Conservation (phyloP, 1,140 invertebrate genomes). For the Luehdorfia chinensis region DNA sequence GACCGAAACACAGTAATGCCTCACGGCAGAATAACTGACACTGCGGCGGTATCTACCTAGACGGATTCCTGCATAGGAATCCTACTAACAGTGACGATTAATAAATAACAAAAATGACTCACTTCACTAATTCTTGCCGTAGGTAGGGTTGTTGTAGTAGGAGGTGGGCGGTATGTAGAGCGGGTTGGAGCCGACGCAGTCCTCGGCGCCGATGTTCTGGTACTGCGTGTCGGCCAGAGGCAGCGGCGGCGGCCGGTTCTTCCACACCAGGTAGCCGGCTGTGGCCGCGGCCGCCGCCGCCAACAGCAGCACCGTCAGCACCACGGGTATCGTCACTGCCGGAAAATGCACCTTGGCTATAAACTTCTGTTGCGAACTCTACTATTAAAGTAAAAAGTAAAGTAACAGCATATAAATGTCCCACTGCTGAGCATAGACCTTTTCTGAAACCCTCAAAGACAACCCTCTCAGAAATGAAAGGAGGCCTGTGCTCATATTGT, state of each 20-base stretch:
- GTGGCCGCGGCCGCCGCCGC: slow-evolving; percentile 91
- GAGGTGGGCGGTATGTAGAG: slow-evolving; percentile 67
- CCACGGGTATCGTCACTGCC: slow-evolving; percentile 44
- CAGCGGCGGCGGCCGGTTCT: slow-evolving; percentile 88
- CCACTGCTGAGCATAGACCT: neutral
- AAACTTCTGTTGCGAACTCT: neutral
- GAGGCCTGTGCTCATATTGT: no score
- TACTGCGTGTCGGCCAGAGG: slow-evolving; percentile 90
- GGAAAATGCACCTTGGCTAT: no score
- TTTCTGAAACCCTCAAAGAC: no score
- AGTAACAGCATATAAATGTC: neutral
- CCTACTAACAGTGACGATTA: no score
- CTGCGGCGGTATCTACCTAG: no score
- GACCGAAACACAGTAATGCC: no score
- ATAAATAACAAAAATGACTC: no score
- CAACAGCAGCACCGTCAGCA: slow-evolving; percentile 84
- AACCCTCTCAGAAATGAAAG: no score
- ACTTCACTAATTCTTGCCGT: slow-evolving; percentile 59
- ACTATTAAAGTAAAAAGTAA: no score
- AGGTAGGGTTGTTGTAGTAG: slow-evolving; percentile 69
- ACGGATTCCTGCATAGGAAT: no score
- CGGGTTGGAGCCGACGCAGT: slow-evolving; percentile 75
- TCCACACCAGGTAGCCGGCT: slow-evolving; percentile 84
- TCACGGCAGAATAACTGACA: no score
- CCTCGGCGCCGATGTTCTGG: slow-evolving; percentile 90